Evolutionary conservation across 2,888 invertebrate genomes (phyloP).

Genomic region (Sesia apiformis): DNA sequence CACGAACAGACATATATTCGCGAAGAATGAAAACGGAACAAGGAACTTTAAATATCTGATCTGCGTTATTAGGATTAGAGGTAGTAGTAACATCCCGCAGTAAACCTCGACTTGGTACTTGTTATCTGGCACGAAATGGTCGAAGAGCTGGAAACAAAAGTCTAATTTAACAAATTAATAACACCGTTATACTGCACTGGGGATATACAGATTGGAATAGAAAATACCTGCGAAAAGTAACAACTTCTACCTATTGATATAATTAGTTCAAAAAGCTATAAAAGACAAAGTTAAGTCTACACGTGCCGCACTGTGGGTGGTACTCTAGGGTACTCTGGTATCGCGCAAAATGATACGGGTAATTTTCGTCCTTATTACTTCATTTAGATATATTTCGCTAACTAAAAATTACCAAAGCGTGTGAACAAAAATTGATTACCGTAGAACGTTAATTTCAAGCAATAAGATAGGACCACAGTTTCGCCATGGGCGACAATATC

Average conservation of each 20-base stretch:
- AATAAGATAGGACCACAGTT: no score
- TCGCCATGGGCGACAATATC: no score
- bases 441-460: no score
- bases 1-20: slow-evolving; percentile 85
- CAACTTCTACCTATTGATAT: background rate
- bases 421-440: background rate
- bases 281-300: no score
- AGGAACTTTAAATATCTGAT: slow-evolving; percentile 83
- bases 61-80: slow-evolving; percentile 81
- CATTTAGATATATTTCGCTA: no score
- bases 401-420: no score
- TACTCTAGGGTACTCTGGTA: no score
- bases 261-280: no score
- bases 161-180: background rate
- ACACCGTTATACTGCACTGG: background rate
- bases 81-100: slow-evolving; percentile 78
- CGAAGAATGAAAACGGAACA: slow-evolving; percentile 91
- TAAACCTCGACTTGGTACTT: slow-evolving; percentile 74
- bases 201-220: background rate
- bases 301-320: no score
- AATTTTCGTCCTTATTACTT: no score
- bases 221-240: background rate
- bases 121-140: slow-evolving; percentile 39
- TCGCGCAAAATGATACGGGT: no score
- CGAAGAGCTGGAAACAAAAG: slow-evolving; percentile 65